Conservation (phyloP, 2,113 vertebrate genomes). For the Oreochromis tanganicae region DNA sequence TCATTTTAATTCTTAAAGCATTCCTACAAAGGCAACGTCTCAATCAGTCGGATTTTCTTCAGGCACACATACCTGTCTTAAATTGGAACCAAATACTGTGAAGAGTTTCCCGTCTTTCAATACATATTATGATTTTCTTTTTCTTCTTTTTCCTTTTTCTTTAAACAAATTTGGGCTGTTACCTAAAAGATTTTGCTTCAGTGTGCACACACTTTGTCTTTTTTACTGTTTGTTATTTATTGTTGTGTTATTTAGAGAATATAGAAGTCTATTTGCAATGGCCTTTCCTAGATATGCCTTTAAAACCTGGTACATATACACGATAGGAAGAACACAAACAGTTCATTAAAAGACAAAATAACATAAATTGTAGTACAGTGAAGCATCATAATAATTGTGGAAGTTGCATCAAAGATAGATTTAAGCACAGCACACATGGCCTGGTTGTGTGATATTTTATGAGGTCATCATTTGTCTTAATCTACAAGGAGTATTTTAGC, state of each 20-base stretch:
- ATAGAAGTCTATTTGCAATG: not conserved
- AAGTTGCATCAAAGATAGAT: not conserved
- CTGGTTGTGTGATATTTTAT: not conserved
- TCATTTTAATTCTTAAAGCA: not conserved
- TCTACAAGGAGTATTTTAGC: not conserved
- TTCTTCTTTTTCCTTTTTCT: not conserved
- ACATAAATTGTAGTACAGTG: not conserved
- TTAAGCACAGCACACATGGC: not conserved
- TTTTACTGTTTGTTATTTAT: not conserved
- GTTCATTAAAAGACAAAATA: not conserved
- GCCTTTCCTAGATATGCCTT: not conserved
- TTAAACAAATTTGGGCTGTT: not conserved
- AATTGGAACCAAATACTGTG: not conserved
- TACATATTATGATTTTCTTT: not conserved
- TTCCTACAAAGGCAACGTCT: not conserved
- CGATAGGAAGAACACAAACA: not conserved
- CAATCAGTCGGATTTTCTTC: not conserved
- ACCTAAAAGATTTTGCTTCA: not conserved
- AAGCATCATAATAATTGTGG: not conserved
- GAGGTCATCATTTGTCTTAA: not conserved
- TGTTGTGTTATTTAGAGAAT: not conserved
- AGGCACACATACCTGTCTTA: not conserved
- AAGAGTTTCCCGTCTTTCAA: not conserved
- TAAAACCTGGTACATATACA: not conserved
- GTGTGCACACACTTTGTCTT: not conserved